Evolutionary conservation across 2,888 invertebrate species (phyloP), one percentile per base, ranked within the genome.

Genomic region (Linhomoeus sp.): DNA sequence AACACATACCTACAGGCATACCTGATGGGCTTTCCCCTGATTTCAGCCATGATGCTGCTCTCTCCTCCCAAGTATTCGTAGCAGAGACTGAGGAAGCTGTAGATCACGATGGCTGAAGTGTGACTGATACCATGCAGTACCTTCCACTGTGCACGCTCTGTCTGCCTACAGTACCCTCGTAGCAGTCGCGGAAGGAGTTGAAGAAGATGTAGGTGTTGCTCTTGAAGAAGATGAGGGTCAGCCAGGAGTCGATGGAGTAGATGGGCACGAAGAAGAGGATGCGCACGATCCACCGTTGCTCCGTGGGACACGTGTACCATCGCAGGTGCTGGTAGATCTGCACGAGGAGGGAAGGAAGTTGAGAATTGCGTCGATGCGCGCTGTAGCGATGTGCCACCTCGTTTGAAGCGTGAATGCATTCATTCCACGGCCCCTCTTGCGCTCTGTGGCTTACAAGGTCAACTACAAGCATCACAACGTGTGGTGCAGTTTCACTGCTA

Each of bases 61-160:
- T 99, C 97, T 42, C 97, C 97, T 48, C 97, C 97, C 60, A 97
- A 76, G 71, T 97, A 97, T 72, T 97, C 94, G 70, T 97, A 97
- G 74, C 94, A 97, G 49, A 99, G 75, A 51, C 90, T 90, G 60
- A 99, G 74, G 74, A 97, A 99, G 70, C 86, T 97, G 76, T 97
- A 99, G 71, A 99, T 99, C 67, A 99, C 97, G 76, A 99, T 94
- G 47, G 97, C 94, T 74, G 62, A n/a, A n/a, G n/a, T n/a, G n/a
- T n/a, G n/a, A n/a, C n/a, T n/a, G n/a, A n/a, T n/a, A n/a, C n/a
- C n/a, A n/a, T n/a, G n/a, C n/a, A n/a, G n/a, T n/a, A n/a, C n/a
- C n/a, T n/a, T n/a, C n/a, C n/a, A n/a, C n/a, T n/a, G n/a, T n/a
- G n/a, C n/a, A n/a, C n/a, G n/a, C n/a, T n/a, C n/a, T n/a, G n/a